Evolutionary conservation across 2,113 vertebrate genomes (phyloP), one percentile per base, ranked within the genome.

Genomic region (Gadus chalcogrammus): DNA sequence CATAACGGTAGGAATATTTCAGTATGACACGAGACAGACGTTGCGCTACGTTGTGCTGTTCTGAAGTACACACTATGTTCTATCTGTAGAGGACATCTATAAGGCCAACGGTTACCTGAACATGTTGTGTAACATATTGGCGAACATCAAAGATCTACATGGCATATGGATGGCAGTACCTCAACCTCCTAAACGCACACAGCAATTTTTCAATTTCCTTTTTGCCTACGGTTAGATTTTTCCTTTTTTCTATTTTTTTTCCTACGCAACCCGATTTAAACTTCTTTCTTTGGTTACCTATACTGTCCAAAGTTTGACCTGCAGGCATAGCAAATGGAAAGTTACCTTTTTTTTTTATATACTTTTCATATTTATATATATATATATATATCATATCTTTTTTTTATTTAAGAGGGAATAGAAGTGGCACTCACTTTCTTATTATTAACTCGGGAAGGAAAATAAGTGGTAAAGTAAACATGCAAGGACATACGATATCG

Each of bases 71-170:
- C 85, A 87, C 79, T 88, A 91, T 94, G 89, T 88, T 89, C 87
- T 92, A 91, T 89, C 85, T 90, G 92, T 89, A 90, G 91, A 94
- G 92, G 92, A 89, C 91, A 93, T 92, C 94, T 93, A 87, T 95
- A 96, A 97, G 95, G 96, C 95, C 94, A 96, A 94, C 91, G 93
- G 94, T 92, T 93, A 94, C 94, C 95, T 95, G 95, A 94, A 95
- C 90, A 94, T 94, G 94, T 92, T 87, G 88, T 93, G 89, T 93
- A 90, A 93, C 85, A 78, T 83, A 85, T 91, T 81, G 90, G 91
- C 91, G 92, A 94, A 94, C 90, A 91, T 92, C 89, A 88, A 91
- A 85, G 88, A 87, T 84, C 91, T 93, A 92, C 69, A 88, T 92
- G 87, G 77, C 77, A 76, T 68, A 90, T 92, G 91, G 82, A 87